Conservation (phyloP, 1,140 invertebrate species). For the Neotoxoptera formosana region DNA sequence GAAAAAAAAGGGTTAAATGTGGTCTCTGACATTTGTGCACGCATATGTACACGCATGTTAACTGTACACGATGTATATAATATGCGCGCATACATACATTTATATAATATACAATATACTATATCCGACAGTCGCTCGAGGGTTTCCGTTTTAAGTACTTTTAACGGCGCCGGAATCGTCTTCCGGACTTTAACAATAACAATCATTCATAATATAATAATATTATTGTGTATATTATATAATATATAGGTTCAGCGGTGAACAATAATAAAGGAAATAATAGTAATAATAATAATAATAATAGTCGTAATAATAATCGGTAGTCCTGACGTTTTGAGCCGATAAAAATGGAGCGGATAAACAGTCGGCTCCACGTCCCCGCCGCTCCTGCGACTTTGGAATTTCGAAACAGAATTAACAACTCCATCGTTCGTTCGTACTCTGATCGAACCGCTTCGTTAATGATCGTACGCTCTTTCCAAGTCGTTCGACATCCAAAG, state of each 20-base stretch:
- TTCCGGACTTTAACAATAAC: background rate
- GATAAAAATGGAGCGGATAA: background rate
- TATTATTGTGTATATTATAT: background rate
- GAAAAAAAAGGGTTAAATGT: slow-evolving; percentile 21
- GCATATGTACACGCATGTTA: slow-evolving; percentile 5
- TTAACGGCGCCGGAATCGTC: background rate
- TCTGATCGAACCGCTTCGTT: no score
- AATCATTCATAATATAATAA: background rate
- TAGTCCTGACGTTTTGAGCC: background rate
- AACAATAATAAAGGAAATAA: background rate
- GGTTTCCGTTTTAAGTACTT: slow-evolving; percentile 24
- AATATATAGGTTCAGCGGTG: no score
- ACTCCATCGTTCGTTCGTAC: no score
- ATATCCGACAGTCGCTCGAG: background rate
- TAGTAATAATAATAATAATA: background rate
- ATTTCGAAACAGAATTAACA: no score
- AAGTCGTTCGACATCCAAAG: no score
- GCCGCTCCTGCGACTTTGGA: no score
- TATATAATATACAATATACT: no score
- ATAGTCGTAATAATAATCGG: background rate
- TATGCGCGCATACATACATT: no score
- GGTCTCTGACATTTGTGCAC: background rate
- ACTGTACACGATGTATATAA: background rate
- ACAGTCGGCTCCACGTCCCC: no score
- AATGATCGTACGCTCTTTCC: no score